Conservation (phyloP, 2,113 vertebrate genomes). For the Lepus timidus region DNA sequence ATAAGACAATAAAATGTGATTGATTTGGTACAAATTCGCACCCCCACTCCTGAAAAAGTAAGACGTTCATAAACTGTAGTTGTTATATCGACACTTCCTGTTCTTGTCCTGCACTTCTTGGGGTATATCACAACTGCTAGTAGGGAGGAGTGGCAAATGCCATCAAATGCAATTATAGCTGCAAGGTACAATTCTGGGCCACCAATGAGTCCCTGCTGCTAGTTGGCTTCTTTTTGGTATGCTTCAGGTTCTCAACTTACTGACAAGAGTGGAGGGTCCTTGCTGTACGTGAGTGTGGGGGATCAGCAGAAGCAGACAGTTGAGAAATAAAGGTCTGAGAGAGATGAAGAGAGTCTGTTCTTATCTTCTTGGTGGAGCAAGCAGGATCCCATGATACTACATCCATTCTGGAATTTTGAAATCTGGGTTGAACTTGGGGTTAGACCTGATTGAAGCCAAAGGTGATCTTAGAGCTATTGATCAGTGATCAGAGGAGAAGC, state of each 20-base stretch:
- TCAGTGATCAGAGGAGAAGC: slow-evolving; percentile 13
- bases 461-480: background rate
- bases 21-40: slow-evolving; percentile 3
- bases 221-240: background rate
- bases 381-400: background rate
- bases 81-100: background rate
- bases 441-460: slow-evolving; percentile 29
- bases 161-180: slow-evolving; percentile 26
- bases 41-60: background rate
- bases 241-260: background rate
- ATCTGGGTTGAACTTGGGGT: background rate
- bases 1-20: background rate
- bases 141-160: background rate
- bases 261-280: background rate
- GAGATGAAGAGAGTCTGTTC: background rate
- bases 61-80: background rate
- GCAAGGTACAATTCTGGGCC: background rate
- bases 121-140: background rate
- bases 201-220: background rate
- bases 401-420: background rate
- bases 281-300: background rate
- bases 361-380: slow-evolving; percentile 10
- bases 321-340: slow-evolving; percentile 32
- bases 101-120: background rate
- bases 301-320: background rate